These are phyloP conservation scores for Scartelaos histophorus DNA, from an alignment of 2,113 vertebrate species.

Conservation along the genomic window DNA sequence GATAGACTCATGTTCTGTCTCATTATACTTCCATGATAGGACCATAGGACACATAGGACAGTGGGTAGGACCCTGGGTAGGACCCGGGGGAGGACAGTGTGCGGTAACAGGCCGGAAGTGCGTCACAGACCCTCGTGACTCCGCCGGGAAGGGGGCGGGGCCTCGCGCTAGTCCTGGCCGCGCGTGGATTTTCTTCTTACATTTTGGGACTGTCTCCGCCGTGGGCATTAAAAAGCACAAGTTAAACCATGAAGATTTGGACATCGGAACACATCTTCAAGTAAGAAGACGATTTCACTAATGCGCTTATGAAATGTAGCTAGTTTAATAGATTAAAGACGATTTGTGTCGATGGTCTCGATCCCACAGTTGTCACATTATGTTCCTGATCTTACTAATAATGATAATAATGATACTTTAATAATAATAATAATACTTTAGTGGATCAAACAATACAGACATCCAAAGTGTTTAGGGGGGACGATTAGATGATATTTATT, in stretches of 20 bases:
- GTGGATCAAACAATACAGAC: background rate
- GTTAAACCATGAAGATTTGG: slow-evolving; percentile 77
- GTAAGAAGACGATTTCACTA: slow-evolving; percentile 54
- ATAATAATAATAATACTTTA: too few relatives aligned
- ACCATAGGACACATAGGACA: too few relatives aligned
- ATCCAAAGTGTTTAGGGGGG: background rate
- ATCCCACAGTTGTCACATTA: background rate
- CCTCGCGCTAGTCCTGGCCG: background rate
- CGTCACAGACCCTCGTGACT: slow-evolving; percentile 44
- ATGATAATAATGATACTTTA: too few relatives aligned
- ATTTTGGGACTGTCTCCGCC: slow-evolving; percentile 14
- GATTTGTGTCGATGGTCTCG: background rate
- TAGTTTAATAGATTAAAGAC: background rate
- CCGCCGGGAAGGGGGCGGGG: slow-evolving; percentile 25
- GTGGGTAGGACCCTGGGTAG: too few relatives aligned
- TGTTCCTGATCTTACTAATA: background rate
- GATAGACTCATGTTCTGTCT: background rate
- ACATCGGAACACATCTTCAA: slow-evolving; percentile 80
- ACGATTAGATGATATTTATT: background rate
- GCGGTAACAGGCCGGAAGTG: slow-evolving; percentile 33
- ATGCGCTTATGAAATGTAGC: background rate
- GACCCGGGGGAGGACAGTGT: background rate
- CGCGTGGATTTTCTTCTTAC: background rate
- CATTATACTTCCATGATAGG: too few relatives aligned
- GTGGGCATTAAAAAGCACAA: background rate